Percentiles rank a stretch among this genome's conserved stretches.
Conservation (phyloP, 2,113 vertebrate species). For the Dinomys branickii region DNA sequence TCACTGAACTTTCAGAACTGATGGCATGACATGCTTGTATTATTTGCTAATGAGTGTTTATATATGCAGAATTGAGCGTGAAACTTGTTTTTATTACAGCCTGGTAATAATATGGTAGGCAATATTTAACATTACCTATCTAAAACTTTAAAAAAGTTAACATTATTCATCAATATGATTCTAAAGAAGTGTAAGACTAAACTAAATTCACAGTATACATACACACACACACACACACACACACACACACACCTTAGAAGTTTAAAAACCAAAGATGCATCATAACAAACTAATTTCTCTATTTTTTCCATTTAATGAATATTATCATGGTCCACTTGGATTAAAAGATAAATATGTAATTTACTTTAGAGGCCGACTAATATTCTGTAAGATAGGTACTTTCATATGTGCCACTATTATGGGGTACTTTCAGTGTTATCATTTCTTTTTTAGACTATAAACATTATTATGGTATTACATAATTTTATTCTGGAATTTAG, state of each 20-base stretch:
- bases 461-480: neutral
- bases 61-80: neutral
- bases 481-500: neutral
- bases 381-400: neutral
- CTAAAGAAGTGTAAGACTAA: neutral
- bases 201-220: neutral
- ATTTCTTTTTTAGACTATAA: neutral
- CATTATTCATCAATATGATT: neutral
- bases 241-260: neutral
- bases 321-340: neutral
- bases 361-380: neutral
- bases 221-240: neutral
- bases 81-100: slow-evolving; percentile 2
- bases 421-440: neutral
- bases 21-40: neutral
- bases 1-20: neutral
- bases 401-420: neutral
- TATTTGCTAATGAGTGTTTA: neutral
- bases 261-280: neutral
- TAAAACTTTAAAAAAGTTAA: neutral
- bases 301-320: neutral
- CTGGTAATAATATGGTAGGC: neutral
- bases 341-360: neutral
- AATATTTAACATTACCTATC: neutral
- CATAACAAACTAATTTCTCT: neutral